Percentiles rank a stretch among this genome's conserved stretches.
These are phyloP conservation scores for Chionomys nivalis DNA, from an alignment of 2,113 vertebrate genomes.

Conservation along the genomic window DNA sequence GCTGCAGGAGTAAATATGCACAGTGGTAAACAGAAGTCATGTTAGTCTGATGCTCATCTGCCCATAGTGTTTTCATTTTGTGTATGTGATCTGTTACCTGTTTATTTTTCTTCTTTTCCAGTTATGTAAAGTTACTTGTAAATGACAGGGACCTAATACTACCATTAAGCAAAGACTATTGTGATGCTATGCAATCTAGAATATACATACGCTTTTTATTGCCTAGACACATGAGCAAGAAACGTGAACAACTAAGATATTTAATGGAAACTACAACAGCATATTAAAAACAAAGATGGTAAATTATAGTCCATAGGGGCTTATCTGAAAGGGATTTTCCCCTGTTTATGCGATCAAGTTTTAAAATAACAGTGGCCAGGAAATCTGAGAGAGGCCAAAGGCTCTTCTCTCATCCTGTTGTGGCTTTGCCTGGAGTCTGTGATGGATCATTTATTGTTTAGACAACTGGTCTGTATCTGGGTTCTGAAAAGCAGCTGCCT, in stretches of 20 bases:
- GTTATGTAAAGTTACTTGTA: conserved; percentile 42
- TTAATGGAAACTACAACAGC: conserved; percentile 28
- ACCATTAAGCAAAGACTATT: conserved; percentile 26
- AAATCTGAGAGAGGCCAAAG: conserved; percentile 74
- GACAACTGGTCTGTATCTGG: conserved; percentile 58
- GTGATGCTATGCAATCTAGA: not conserved
- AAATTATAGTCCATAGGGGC: not conserved
- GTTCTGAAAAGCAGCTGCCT: conserved; percentile 48
- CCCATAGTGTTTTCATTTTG: not conserved
- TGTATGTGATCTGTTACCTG: not conserved
- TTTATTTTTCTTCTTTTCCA: conserved; percentile 17
- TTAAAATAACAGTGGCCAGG: conserved; percentile 80
- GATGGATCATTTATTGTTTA: conserved; percentile 75
- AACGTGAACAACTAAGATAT: not conserved
- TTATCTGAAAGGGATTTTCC: conserved; percentile 61
- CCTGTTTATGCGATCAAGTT: conserved; percentile 75
- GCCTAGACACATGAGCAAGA: not conserved
- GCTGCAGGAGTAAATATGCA: conserved; percentile 42
- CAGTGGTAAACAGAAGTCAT: conserved; percentile 29
- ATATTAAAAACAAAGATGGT: conserved; percentile 18
- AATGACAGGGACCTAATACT: not conserved
- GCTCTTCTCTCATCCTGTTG: conserved; percentile 79
- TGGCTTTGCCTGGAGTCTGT: conserved; percentile 65
- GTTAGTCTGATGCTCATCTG: not conserved
- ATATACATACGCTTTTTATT: not conserved